A percentile compares a stretch with the other conserved stretches of the same genome.
Conservation (phyloP, 2,888 invertebrate species). For the Cataglyphis albicans region DNA sequence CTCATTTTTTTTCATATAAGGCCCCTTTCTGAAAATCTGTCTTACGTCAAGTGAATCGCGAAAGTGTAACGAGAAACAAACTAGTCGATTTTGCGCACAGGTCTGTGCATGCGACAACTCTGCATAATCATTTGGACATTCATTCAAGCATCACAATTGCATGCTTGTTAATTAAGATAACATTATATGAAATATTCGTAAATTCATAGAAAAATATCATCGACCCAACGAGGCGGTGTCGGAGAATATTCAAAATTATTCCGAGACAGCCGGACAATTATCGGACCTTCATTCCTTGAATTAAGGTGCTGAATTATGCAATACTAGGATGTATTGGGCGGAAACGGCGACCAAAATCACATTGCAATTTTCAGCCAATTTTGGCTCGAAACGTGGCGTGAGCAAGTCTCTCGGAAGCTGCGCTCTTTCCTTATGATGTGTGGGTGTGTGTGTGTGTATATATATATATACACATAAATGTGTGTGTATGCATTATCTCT, state of each 20-base stretch:
- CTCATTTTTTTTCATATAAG: slow-evolving; percentile 36
- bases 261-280: background rate
- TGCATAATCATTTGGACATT: slow-evolving; percentile 4
- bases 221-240: background rate
- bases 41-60: slow-evolving; percentile 52
- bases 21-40: slow-evolving; percentile 54
- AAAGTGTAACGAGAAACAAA: slow-evolving; percentile 41
- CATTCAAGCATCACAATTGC: slow-evolving; percentile 1
- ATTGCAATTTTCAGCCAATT: slow-evolving; percentile 25
- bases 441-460: background rate
- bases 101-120: background rate
- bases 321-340: slow-evolving; percentile 22
- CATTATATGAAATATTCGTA: slow-evolving; percentile 25
- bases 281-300: slow-evolving; percentile 27
- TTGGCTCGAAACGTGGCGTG: slow-evolving; percentile 29
- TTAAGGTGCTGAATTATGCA: background rate
- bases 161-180: slow-evolving; percentile 7
- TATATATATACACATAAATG: background rate
- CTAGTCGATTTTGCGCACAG: slow-evolving; percentile 34
- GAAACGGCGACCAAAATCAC: slow-evolving; percentile 13
- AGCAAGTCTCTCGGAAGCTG: slow-evolving; percentile 30
- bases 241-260: background rate
- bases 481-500: slow-evolving; percentile 22
- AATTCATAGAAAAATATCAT: slow-evolving; percentile 52
- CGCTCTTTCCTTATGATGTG: slow-evolving; percentile 9